Conservation (phyloP, 2,888 invertebrate species). For the Mesoligia furuncula region DNA sequence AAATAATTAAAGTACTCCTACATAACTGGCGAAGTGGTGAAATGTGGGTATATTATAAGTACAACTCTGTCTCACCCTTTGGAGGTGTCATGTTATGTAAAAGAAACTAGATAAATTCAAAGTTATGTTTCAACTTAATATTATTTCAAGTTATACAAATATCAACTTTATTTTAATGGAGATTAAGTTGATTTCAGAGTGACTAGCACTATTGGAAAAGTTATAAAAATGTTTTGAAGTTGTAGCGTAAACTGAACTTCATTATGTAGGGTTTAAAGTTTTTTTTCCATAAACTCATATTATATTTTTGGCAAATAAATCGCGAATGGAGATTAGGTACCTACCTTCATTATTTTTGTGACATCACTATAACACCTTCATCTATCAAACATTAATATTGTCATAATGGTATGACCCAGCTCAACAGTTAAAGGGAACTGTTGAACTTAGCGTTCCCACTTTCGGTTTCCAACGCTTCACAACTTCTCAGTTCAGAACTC, state of each 20-base stretch:
- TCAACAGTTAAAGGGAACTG: not conserved
- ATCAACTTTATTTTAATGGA: too few species aligned
- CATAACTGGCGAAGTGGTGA: not conserved
- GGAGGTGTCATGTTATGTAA: not conserved
- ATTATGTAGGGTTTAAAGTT: too few species aligned
- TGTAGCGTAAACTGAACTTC: too few species aligned
- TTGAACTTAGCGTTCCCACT: not conserved
- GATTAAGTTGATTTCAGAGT: too few species aligned
- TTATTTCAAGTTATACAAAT: too few species aligned
- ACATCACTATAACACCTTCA: not conserved
- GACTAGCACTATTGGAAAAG: too few species aligned
- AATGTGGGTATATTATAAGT: not conserved
- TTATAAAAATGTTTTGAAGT: too few species aligned
- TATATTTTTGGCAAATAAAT: too few species aligned
- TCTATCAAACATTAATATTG: not conserved
- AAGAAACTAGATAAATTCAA: too few species aligned
- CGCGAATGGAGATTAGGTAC: not conserved
- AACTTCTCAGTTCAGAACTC: conserved; percentile 31
- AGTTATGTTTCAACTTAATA: too few species aligned
- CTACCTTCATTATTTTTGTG: not conserved
- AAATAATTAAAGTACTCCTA: not conserved
- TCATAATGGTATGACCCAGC: not conserved
- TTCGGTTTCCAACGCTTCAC: conserved; percentile 17
- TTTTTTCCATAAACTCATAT: too few species aligned
- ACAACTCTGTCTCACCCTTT: not conserved